Evolutionary conservation across 2,797 vertebrate genomes (phyloP).

Genomic region (Mustela erminea): DNA sequence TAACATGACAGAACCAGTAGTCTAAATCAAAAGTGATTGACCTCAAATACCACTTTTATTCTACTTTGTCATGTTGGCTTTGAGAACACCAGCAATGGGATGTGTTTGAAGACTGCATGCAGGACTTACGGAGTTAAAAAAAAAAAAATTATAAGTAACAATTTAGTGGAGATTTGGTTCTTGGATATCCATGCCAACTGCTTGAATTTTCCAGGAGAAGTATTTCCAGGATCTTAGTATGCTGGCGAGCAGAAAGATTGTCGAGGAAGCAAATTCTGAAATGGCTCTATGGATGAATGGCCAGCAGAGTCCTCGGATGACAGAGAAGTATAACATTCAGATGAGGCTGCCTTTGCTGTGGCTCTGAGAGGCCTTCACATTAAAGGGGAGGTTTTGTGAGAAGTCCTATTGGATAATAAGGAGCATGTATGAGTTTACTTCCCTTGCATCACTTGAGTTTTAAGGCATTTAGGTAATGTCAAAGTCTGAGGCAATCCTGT

Average conservation of each 20-base stretch:
- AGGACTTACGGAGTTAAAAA: not conserved
- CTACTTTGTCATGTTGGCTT: not conserved
- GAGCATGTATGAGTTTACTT: not conserved
- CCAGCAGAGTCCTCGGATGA: not conserved
- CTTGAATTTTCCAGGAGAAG: not conserved
- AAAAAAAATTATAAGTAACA: not conserved
- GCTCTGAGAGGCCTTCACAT: not conserved
- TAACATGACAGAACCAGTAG: not conserved
- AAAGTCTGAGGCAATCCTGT: conserved; percentile 15
- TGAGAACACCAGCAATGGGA: not conserved
- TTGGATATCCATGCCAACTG: not conserved
- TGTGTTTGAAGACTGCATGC: not conserved
- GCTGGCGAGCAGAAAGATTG: not conserved
- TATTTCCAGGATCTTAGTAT: not conserved
- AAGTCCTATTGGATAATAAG: conserved; percentile 12
- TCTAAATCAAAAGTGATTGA: not conserved
- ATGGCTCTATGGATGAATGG: not conserved
- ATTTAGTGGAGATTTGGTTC: not conserved
- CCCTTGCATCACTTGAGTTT: conserved; percentile 38
- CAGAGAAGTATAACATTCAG: not conserved
- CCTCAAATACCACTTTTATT: not conserved
- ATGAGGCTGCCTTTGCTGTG: not conserved
- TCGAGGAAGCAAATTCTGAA: not conserved
- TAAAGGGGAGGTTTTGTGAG: not conserved
- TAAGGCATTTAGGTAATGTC: conserved; percentile 45